A percentile compares a stretch with the other conserved stretches of the same genome.
Conservation (phyloP, 1,140 invertebrate species). For the Micrasema longulum region DNA sequence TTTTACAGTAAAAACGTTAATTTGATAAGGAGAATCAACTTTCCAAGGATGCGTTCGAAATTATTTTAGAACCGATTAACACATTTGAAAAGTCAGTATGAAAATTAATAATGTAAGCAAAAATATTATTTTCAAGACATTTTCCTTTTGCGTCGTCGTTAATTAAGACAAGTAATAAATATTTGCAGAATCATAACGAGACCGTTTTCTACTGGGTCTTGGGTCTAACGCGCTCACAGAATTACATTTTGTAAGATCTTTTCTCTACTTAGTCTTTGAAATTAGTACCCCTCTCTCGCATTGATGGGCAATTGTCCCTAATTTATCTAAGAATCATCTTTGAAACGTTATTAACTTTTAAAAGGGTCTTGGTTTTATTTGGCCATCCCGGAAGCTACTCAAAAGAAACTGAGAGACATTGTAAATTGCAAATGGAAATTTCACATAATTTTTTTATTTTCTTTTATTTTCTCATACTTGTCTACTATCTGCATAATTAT, state of each 20-base stretch:
- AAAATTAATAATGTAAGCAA: too few relatives aligned
- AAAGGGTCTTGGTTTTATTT: neutral
- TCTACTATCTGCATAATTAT: too few relatives aligned
- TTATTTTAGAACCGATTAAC: too few relatives aligned
- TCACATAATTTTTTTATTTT: too few relatives aligned
- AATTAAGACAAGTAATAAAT: conserved; percentile 47
- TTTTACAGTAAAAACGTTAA: too few relatives aligned
- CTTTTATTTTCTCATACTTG: too few relatives aligned
- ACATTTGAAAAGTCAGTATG: neutral
- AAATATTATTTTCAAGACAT: too few relatives aligned
- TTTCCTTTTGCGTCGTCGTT: conserved; percentile 27
- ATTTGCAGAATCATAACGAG: conserved; percentile 47
- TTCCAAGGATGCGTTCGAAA: too few relatives aligned
- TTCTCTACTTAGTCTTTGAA: conserved; percentile 44
- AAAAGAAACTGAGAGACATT: too few relatives aligned
- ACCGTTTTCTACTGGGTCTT: conserved; percentile 22
- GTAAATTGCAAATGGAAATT: too few relatives aligned
- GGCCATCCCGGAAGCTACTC: too few relatives aligned
- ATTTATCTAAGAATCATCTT: conserved; percentile 41
- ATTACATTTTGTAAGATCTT: conserved; percentile 43
- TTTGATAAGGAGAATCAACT: too few relatives aligned
- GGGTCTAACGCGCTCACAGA: neutral
- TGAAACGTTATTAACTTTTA: conserved; percentile 42
- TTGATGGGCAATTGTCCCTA: conserved; percentile 45
- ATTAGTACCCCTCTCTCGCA: conserved; percentile 35